phyloP scores from a whole-genome alignment of 1,140 invertebrate species.

The Drosophila ananassae region DNA sequence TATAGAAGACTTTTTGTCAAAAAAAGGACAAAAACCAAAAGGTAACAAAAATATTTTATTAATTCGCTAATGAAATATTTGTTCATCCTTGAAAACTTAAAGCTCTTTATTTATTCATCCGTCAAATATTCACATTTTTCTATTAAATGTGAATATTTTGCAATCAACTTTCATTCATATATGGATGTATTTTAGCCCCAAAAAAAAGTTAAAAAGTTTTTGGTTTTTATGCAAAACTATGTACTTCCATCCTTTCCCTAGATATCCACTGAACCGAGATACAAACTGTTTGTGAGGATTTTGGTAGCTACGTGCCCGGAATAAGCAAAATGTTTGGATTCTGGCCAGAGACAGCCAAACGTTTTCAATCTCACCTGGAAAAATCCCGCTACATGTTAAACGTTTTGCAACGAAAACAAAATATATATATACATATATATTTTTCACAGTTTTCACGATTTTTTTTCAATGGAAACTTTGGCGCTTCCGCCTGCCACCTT shows the following conservation, averaged over 20 bases:
- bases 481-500: constrained; percentile 32
- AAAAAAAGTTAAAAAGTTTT: constrained; percentile 15
- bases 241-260: background rate
- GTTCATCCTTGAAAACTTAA: background rate
- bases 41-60: no score
- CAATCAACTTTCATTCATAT: constrained; percentile 19
- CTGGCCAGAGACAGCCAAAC: background rate
- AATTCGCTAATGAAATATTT: background rate
- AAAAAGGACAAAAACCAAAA: no score
- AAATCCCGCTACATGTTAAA: constrained; percentile 11
- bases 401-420: constrained; percentile 6
- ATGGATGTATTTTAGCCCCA: constrained; percentile 1
- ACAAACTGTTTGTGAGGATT: constrained; percentile 32
- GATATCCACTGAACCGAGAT: constrained; percentile 19
- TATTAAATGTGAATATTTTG: constrained; percentile 1
- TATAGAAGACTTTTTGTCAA: no score
- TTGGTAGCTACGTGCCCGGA: constrained; percentile 16
- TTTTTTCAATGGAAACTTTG: constrained; percentile 31
- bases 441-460: constrained; percentile 28
- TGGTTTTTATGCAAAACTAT: constrained; percentile 5
- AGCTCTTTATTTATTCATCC: constrained; percentile 6
- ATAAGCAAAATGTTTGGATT: constrained; percentile 18
- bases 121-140: constrained; percentile 8
- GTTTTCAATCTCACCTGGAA: constrained; percentile 31
- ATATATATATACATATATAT: background rate